phyloP scores from a whole-genome alignment of 1,140 invertebrate genomes.

The Pentalonia nigronervosa region DNA sequence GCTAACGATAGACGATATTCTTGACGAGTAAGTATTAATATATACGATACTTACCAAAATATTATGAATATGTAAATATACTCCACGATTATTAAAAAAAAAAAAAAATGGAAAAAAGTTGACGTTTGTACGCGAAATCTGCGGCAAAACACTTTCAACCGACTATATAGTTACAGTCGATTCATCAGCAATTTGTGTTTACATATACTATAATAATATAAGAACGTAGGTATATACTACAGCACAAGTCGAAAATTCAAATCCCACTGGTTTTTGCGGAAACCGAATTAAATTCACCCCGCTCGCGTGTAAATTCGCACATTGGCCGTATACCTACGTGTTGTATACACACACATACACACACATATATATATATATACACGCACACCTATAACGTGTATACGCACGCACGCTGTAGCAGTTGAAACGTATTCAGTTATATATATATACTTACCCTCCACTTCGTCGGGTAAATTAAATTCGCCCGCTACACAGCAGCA shows the following conservation, averaged over 20 bases:
- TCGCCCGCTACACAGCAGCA: background rate
- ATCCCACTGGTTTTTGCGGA: background rate
- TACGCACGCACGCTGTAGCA: background rate
- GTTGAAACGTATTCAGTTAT: background rate
- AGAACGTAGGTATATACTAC: background rate
- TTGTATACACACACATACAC: no score
- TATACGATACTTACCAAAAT: background rate
- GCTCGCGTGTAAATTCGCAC: background rate
- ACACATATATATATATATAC: no score
- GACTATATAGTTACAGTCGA: background rate
- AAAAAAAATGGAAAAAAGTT: background rate
- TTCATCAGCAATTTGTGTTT: background rate
- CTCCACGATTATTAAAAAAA: background rate
- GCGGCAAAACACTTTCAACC: background rate
- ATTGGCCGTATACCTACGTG: background rate
- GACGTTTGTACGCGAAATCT: background rate
- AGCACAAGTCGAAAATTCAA: background rate
- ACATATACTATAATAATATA: background rate
- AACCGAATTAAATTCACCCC: background rate
- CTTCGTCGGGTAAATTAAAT: conserved; percentile 11
- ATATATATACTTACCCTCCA: background rate
- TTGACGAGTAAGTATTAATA: background rate
- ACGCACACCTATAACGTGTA: background rate
- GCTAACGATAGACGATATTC: background rate
- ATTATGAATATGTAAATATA: background rate